Evolutionary conservation across 1,140 invertebrate genomes (phyloP).

Genomic region (Aphidius ervi): DNA sequence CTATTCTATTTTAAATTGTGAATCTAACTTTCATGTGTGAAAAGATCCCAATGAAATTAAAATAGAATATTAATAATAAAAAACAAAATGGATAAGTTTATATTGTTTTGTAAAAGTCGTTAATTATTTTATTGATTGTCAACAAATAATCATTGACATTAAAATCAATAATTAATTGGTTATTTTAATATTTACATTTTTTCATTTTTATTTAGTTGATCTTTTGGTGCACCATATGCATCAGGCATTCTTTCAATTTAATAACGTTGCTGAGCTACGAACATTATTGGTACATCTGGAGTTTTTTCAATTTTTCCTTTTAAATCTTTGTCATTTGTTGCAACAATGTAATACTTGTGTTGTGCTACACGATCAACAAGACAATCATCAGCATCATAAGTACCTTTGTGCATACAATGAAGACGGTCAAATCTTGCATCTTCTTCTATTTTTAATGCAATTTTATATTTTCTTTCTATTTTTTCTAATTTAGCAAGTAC

Average conservation of each 20-base stretch:
- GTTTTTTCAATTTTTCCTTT: conserved; percentile 96
- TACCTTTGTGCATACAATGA: conserved; percentile 94
- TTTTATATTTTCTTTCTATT: conserved; percentile 89
- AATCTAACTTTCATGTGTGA: too few species aligned
- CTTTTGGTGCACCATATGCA: conserved; percentile 86
- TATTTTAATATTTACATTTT: too few species aligned
- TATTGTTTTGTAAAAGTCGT: too few species aligned
- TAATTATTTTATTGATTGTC: too few species aligned
- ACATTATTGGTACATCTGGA: conserved; percentile 99
- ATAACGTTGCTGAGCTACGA: conserved; percentile 86
- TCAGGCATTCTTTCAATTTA: conserved; percentile 98
- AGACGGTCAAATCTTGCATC: conserved; percentile 92
- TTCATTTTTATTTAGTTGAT: too few species aligned
- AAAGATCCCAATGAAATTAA: too few species aligned
- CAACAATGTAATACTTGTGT: conserved; percentile 99
- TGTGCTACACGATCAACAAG: conserved; percentile 93
- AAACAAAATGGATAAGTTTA: too few species aligned
- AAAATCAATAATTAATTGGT: too few species aligned
- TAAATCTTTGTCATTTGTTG: conserved; percentile 97
- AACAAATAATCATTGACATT: too few species aligned
- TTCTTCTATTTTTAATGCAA: conserved; percentile 94
- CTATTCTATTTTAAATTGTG: too few species aligned
- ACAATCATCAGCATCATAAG: conserved; percentile 99
- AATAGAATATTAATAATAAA: too few species aligned
- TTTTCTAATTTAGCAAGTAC: conserved; percentile 98